These are phyloP conservation scores for Paralichthys olivaceus DNA, from an alignment of 2,113 vertebrate species.

Conservation along the genomic window DNA sequence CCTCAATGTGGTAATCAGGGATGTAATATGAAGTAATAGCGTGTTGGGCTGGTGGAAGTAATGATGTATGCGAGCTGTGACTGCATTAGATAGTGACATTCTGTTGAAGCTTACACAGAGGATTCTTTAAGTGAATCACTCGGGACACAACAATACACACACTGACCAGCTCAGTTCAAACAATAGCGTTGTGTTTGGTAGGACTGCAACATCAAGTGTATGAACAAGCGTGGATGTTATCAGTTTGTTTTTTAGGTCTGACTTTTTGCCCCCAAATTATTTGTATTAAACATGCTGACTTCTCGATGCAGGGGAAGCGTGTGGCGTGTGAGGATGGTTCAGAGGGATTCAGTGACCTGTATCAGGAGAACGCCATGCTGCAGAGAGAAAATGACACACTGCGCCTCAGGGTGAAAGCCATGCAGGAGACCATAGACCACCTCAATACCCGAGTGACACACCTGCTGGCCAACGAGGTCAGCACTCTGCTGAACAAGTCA, in stretches of 20 bases:
- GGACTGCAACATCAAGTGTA: neutral
- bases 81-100: slow-evolving; percentile 41
- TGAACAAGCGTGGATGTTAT: neutral
- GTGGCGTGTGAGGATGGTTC: slow-evolving; percentile 90
- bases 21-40: slow-evolving; percentile 56
- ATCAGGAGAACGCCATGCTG: slow-evolving; percentile 92
- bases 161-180: neutral
- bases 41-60: slow-evolving; percentile 22
- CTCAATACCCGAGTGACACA: slow-evolving; percentile 94
- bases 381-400: slow-evolving; percentile 91
- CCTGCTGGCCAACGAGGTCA: slow-evolving; percentile 93
- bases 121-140: slow-evolving; percentile 33
- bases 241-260: neutral
- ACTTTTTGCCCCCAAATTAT: neutral
- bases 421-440: slow-evolving; percentile 97
- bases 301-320: slow-evolving; percentile 88
- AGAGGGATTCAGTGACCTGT: slow-evolving; percentile 92
- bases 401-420: slow-evolving; percentile 94
- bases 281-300: neutral
- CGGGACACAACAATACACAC: slow-evolving; percentile 45
- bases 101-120: slow-evolving; percentile 53
- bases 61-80: neutral
- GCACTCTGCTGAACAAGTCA: slow-evolving; percentile 90
- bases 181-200: slow-evolving; percentile 30
- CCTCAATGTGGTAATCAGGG: slow-evolving; percentile 43